phyloP scores from a whole-genome alignment of 2,113 vertebrate genomes.

The Pelvicachromis taeniatus region DNA sequence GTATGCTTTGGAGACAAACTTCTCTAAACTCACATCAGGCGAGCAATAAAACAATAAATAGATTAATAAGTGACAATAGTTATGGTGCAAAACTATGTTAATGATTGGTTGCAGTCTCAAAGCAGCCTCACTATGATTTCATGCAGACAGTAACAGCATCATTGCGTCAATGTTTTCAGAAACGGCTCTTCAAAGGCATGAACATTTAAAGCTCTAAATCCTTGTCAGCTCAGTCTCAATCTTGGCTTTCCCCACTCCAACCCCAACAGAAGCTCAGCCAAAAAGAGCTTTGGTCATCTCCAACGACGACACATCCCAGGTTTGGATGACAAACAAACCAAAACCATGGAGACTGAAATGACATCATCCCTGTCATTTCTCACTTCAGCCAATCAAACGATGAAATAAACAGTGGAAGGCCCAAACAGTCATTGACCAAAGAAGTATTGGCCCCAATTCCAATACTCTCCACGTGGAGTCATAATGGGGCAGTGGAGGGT shows the following conservation, averaged over 20 bases:
- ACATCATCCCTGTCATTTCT: slow-evolving; percentile 1
- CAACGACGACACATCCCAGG: not conserved
- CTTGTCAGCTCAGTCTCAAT: not conserved
- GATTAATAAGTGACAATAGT: not conserved
- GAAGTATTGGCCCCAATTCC: not conserved
- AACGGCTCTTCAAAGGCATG: not conserved
- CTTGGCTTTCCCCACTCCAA: not conserved
- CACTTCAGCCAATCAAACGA: not conserved
- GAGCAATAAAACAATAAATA: not conserved
- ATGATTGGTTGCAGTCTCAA: not conserved
- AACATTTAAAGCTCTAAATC: not conserved
- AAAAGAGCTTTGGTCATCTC: not conserved
- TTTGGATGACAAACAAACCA: not conserved
- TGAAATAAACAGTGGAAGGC: not conserved
- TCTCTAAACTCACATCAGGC: not conserved
- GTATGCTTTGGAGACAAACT: not conserved
- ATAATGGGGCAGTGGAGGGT: not conserved
- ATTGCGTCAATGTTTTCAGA: slow-evolving; percentile 7
- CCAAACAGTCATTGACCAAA: not conserved
- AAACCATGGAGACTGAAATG: slow-evolving; percentile 6
- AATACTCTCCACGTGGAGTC: rapidly evolving
- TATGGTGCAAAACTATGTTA: not conserved
- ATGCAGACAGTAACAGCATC: not conserved
- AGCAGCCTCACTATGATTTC: not conserved
- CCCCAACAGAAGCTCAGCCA: slow-evolving; percentile 8